Base-by-base conservation (phyloP, 2,113 vertebrate genomes). In the Hemiprocne comata region DNA sequence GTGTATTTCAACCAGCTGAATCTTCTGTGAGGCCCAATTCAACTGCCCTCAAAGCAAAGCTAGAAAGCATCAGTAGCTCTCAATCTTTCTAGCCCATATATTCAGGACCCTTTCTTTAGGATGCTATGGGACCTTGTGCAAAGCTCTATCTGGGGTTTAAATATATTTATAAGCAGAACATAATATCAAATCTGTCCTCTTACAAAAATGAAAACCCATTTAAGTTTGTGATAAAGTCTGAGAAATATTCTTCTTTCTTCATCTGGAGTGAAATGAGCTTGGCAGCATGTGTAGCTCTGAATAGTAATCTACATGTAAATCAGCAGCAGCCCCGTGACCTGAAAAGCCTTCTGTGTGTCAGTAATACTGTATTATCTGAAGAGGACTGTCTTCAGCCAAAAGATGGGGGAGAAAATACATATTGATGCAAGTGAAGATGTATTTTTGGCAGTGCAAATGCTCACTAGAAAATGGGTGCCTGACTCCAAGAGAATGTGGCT, bases 241-340 rank as follows among this genome's bases (percentile, higher is more conserved):
- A 85, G 61, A 83, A 96, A 90, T 70, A 64, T 44, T 66, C 24
- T 71, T 55, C 54, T 66, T 89, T 86, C 81, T 85, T 94, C 50
- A 48, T 74, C 80, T 85, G n/a, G 38, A 89, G 29, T 2, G 5
- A 94, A 95, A 95, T 85, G 40, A 92, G 25, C 26, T 83, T 90
- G 67, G 86, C 61, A 88, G 25, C 34, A 66, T 58, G 17, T 44
- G 34, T 72, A 76, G 31, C 53, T 89, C 76, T 90, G 74, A 92
- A 33, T 54, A 85, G 60, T 44, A 89, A 96, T 95, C 78, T 95
- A 75, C 94, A 87, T 72, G 83, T 85, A 95, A 93, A 93, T 92
- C 87, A 83, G 21, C 33, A 87, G 69, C 48, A 89, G 36, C n/a
- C 20, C 18, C 44, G 51, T 38, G 60, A 79, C 85, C 62, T 75